These are phyloP conservation scores for Andricus quercusramuli DNA, from an alignment of 2,888 invertebrate species.

Conservation along the genomic window DNA sequence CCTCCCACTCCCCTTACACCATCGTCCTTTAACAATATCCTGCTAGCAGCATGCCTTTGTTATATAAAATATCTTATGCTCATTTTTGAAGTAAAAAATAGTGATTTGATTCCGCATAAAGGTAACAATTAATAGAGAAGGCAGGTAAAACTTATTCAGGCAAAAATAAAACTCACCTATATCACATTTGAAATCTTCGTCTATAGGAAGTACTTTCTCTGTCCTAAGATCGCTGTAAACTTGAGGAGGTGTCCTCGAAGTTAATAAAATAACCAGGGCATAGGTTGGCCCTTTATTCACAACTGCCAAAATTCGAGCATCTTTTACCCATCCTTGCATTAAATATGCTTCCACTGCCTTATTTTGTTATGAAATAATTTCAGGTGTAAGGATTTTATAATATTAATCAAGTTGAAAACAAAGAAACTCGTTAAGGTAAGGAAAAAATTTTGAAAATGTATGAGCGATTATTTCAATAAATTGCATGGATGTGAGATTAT, in stretches of 20 bases:
- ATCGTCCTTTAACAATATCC: too few species aligned
- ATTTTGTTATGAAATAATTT: conserved; percentile 21
- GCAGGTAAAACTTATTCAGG: neutral
- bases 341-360: conserved; percentile 78
- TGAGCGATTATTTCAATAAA: too few species aligned
- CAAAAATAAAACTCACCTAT: conserved; percentile 80
- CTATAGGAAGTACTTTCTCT: conserved; percentile 90
- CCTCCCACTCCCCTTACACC: too few species aligned
- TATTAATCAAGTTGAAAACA: neutral
- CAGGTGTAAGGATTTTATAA: conserved; percentile 4
- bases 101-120: too few species aligned
- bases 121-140: too few species aligned
- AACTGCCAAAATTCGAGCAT: conserved; percentile 81
- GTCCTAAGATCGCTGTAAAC: conserved; percentile 89
- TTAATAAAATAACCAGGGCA: conserved; percentile 81
- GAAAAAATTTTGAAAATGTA: too few species aligned
- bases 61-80: too few species aligned
- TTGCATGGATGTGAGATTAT: too few species aligned
- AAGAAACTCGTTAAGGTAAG: neutral
- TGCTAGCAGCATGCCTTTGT: too few species aligned
- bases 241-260: conserved; percentile 84
- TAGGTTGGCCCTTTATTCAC: conserved; percentile 81
- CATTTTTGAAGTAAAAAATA: too few species aligned
- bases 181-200: conserved; percentile 89
- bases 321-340: conserved; percentile 80